These are phyloP conservation scores for Crenuchus spilurus DNA, from an alignment of 2,797 vertebrate species.

Conservation along the genomic window DNA sequence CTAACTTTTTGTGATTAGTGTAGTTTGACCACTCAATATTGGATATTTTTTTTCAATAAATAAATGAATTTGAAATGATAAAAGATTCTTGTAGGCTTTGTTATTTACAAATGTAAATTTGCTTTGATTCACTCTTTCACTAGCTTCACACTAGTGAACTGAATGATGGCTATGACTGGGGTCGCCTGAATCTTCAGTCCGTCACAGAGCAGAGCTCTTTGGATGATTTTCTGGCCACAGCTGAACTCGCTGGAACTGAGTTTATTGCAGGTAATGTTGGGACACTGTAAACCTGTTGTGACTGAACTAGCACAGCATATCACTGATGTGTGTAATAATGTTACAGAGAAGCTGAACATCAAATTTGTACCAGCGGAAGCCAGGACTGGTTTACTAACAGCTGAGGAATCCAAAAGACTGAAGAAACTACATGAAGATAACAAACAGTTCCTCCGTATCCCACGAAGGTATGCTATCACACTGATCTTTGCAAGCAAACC, in stretches of 20 bases:
- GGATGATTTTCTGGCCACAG: conserved; percentile 94
- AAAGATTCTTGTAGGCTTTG: too few relatives aligned
- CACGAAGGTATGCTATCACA: conserved; percentile 79
- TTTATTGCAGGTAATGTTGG: conserved; percentile 85
- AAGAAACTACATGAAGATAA: conserved; percentile 89
- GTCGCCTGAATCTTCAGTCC: conserved; percentile 88
- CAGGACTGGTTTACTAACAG: conserved; percentile 81
- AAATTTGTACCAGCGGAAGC: conserved; percentile 86
- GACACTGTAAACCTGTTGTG: not conserved
- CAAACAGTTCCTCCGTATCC: conserved; percentile 86
- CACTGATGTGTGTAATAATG: not conserved
- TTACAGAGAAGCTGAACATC: conserved; percentile 91
- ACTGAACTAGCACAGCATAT: not conserved
- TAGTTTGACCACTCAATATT: too few relatives aligned
- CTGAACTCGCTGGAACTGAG: conserved; percentile 91
- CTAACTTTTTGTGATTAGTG: too few relatives aligned
- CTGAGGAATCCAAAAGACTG: conserved; percentile 82
- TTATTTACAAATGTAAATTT: not conserved
- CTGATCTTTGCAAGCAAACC: not conserved
- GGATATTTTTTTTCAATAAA: too few relatives aligned
- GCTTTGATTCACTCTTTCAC: not conserved
- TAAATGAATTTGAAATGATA: too few relatives aligned
- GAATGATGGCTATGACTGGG: conserved; percentile 89
- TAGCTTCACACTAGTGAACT: conserved; percentile 92
- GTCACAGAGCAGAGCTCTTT: conserved; percentile 93